Evolutionary conservation across 2,888 invertebrate species (phyloP), one percentile per base, ranked within the genome.

Genomic region (Pemphredon lugubris): DNA sequence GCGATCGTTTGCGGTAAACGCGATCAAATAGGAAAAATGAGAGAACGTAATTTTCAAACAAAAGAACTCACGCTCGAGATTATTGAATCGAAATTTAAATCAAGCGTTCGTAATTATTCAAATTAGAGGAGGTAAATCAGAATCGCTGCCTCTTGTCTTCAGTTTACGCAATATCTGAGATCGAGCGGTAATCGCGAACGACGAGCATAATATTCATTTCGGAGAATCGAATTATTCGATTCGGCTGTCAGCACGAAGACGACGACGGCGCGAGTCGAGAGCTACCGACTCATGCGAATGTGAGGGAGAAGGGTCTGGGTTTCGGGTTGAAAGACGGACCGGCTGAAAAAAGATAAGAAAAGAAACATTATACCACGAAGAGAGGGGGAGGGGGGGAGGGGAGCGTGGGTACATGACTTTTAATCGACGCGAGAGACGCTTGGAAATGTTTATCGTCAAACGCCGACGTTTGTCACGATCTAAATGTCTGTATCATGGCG

Each of bases 281-380:
- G 89, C 87, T 89, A 86, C 85, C 86, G 82, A 83, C 84, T 91
- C 90, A 91, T 88, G 91, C 90, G 86, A 90, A 85, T 83, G 91
- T 90, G 84, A 92, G 89, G 91, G 92, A 92, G 88, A 92, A 92
- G 66, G 92, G 93, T 89, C 92, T 90, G 81, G 92, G 92, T 90
- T 91, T 92, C 82, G 92, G 90, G 90, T 92, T 92, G 91, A 92
- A 92, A 89, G 91, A 91, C 88, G 90, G 90, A 89, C 90, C 89
- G 90, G 92, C 92, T 92, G 93, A 91, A 92, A 92, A 87, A 90
- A 90, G 92, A 92, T 90, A 88, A 89, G 88, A 86, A 84, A 86
- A 86, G 79, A 84, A 83, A 79, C 77, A 83, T 87, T 86, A 86
- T 84, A 79, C 61, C 58, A 60, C 61, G 75, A 76, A 67, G 68